Evolutionary conservation across 2,113 vertebrate genomes (phyloP).

Genomic region (Rhinolophus ferrumequinum): DNA sequence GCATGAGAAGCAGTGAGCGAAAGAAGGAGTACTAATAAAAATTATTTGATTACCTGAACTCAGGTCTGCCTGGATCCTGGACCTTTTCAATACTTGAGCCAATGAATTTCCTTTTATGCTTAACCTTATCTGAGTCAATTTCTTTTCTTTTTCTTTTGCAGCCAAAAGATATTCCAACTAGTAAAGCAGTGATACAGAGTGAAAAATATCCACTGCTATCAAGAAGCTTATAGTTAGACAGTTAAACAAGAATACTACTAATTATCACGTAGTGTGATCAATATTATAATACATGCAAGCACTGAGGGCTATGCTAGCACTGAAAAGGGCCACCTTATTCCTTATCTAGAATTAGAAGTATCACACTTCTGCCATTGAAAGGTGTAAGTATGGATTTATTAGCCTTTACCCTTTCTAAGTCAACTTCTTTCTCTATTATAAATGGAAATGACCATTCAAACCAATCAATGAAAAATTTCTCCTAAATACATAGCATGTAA

Average conservation of each 20-base stretch:
- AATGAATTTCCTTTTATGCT: not conserved
- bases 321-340: not conserved
- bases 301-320: not conserved
- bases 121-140: not conserved
- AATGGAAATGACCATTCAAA: not conserved
- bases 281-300: not conserved
- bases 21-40: not conserved
- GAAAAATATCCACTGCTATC: not conserved
- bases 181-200: not conserved
- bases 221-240: not conserved
- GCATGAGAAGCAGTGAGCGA: not conserved
- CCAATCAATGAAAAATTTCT: not conserved
- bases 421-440: not conserved
- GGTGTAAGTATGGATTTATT: not conserved
- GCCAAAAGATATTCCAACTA: not conserved
- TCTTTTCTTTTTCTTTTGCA: not conserved
- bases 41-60: not conserved
- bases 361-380: not conserved
- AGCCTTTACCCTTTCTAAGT: not conserved
- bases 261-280: not conserved
- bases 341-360: not conserved
- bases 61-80: not conserved
- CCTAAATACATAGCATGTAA: not conserved
- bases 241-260: conserved; percentile 10
- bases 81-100: not conserved